Base-by-base conservation (phyloP, 2,888 invertebrate genomes). In the Alentia gelatinosa region DNA sequence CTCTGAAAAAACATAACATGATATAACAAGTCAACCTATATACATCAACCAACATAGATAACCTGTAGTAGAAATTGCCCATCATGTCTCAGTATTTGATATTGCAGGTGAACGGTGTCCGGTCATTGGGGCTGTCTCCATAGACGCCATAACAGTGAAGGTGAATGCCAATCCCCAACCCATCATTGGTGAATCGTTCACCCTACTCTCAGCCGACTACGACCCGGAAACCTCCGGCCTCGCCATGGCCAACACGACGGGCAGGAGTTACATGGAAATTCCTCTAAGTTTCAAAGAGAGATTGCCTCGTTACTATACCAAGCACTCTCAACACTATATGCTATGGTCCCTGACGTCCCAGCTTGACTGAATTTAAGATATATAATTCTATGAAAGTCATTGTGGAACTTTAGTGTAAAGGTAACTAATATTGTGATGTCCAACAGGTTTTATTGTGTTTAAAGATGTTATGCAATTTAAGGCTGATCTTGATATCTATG, bases 111-210 rank as follows among this genome's bases (percentile, higher is more conserved):
- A 92, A 89, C 84, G 89, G 33, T 92, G 92, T 50, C 89, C 92
- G 33, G 33, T 92, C 26, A 84, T 92, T 35, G 92, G 92, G 12
- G 37, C 91, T 12, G 91, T 92, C 12, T 91, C 92, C 19, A 92
- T 92, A 92, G 92, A 92, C 83, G 92, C 92, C 39, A 91, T 92
- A 15, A 92, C 91, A 33, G 92, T 92, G 15, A 26, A 47, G 35
- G 47, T 86, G 26, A 39, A 68, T 42, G n/a, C 91, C 42, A 50
- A 90, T 26, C 50, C 86, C 37, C 42, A 90, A 74, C 91, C 91
- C 26, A 42, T 68, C 1, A 86, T 90, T 0, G 79, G 50, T 0
- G 92, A 92, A 47, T 79, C 89, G 47, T 92, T 91, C 83, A 90
- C 91, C 23, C 40, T 92, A 23, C 90, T 92, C 0, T 90, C 92